These are phyloP conservation scores for Achatina immaculata DNA, from an alignment of 1,140 invertebrate species.

Conservation along the genomic window DNA sequence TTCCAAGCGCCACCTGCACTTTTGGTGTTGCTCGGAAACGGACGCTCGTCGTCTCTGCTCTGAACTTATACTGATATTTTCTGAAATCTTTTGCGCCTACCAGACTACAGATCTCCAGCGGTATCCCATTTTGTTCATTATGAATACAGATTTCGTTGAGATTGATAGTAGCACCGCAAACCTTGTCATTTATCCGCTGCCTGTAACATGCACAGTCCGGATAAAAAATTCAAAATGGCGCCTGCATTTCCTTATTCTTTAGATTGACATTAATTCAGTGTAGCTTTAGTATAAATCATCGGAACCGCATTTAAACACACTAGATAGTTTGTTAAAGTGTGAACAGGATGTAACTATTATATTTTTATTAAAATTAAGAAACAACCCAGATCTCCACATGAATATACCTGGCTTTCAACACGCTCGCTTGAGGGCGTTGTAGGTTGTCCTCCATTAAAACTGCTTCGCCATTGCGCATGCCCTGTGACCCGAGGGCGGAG, in stretches of 20 bases:
- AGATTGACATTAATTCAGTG: no score
- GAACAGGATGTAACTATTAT: no score
- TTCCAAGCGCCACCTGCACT: slow-evolving; percentile 33
- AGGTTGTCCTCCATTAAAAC: slow-evolving; percentile 11
- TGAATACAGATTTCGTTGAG: neutral
- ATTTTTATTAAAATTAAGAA: no score
- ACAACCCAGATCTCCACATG: no score
- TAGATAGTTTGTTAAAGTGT: no score
- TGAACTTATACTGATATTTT: neutral
- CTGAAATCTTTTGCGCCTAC: neutral
- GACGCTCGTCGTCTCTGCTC: slow-evolving; percentile 14
- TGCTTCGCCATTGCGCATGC: slow-evolving; percentile 13
- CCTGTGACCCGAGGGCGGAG: neutral
- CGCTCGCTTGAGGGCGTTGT: slow-evolving; percentile 17
- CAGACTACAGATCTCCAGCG: neutral
- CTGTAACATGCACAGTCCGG: neutral
- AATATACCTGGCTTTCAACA: neutral
- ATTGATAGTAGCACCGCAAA: neutral
- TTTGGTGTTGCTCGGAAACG: slow-evolving; percentile 31
- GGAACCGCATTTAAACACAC: no score
- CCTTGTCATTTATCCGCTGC: no score
- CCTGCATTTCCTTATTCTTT: no score
- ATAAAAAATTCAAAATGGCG: slow-evolving; percentile 1
- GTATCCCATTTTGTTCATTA: neutral
- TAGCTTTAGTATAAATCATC: no score